Base-by-base conservation (phyloP, 2,888 invertebrate genomes). In the Allygus modestus region DNA sequence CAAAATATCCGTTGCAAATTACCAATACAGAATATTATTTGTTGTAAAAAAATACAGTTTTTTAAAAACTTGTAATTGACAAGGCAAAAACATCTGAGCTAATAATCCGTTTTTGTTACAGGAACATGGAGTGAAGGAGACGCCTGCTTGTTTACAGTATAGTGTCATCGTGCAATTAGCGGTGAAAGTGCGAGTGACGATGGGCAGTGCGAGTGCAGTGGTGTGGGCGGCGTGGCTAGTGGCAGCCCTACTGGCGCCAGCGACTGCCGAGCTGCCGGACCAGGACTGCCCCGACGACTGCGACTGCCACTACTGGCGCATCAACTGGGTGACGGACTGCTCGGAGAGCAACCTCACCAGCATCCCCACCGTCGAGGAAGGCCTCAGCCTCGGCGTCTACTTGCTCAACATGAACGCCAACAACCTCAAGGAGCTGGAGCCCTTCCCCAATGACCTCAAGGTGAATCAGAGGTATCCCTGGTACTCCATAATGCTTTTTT, bases 271-370 rank as follows among this genome's bases (percentile, higher is more conserved):
- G 7, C 73, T 85, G 12, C 85, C 86, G 1, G 87, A 88, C 69
- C 90, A 94, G 88, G 94, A 94, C 89, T 95, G 95, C 87, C 95
- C 95, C 0, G 94, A 93, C 87, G 95, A 95, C 88, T 95, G 95
- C 89, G 94, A 95, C 89, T 95, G 95, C 88, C 94, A 95, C 91
- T 95, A 94, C 90, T 95, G 94, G 90, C 92, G 95, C 85, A 93
- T 95, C 88, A 95, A 95, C 91, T 95, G 94, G 95, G 95, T 95
- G 88, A 95, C 95, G 0, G 95, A 95, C 89, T 95, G 95, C 88
- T 95, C 95, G 0, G 94, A 94, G 88, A 94, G 94, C 90, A 94
- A 95, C 90, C 92, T 95, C 84, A 95, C 95, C 0, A 92, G 92
- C 85, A 93, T 95, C 37, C 87, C 87, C 0, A 86, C 86, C n/a